Base-by-base conservation (phyloP, 2,888 invertebrate species). In the Erebia palarica region DNA sequence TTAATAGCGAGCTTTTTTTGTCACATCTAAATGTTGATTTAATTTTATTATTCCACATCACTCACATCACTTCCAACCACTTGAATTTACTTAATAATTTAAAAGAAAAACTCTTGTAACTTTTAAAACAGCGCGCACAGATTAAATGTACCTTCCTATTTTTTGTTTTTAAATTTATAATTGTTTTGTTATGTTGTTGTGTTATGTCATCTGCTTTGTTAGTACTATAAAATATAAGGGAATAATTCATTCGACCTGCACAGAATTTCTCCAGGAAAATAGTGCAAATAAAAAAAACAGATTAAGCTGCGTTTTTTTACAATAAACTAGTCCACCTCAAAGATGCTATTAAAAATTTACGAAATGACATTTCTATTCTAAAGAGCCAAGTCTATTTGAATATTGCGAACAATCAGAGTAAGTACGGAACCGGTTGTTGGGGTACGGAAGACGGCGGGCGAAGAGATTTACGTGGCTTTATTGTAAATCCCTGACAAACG, bases 401-500 rank as follows among this genome's bases (percentile, higher is more conserved):
- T 78, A 78, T 79, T 74, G 72, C 70, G 76, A 78, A 80, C 79
- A 81, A 80, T 83, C 74, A 77, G 76, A 78, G 77, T 75, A 78
- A 75, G 78, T 73, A 77, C 75, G 78, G 75, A 78, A 78, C 77
- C 76, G 77, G 77, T 78, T 78, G 77, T 78, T 69, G 74, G 79
- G 76, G 75, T 76, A 78, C 77, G 77, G 76, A 76, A 74, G 75
- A 68, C 66, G 77, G 71, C 64, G 65, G 71, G 60, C 49, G 73
- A 69, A 68, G 71, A 73, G 74, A 72, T 75, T 79, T 78, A 78
- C 79, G 77, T 76, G 78, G 80, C 80, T 83, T 84, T 83, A 84
- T 84, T 83, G 84, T 84, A 81, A 79, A 80, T 78, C 81, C 78
- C 81, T 84, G 85, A 86, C 84, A 85, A 86, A 84, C 82, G 83